phyloP scores from a whole-genome alignment of 2,797 vertebrate genomes.

The Todus mexicanus region DNA sequence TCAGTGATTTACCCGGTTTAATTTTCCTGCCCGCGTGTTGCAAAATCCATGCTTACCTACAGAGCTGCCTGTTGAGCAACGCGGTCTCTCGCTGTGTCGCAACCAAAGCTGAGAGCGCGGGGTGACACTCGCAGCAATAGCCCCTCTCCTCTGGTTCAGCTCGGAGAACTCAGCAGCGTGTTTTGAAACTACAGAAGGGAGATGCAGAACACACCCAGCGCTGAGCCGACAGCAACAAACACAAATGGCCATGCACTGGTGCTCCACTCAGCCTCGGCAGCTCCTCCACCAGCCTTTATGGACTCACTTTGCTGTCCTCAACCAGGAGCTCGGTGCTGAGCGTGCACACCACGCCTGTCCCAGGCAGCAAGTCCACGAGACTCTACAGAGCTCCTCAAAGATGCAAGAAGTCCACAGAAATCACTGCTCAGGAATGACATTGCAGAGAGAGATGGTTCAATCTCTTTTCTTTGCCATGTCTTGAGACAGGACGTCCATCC shows the following conservation, averaged over 20 bases:
- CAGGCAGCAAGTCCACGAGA: background rate
- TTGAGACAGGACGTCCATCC: background rate
- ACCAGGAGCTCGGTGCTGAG: fast-evolving
- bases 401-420: background rate
- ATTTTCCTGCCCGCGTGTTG: background rate
- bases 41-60: background rate
- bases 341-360: background rate
- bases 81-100: background rate
- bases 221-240: background rate
- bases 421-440: background rate
- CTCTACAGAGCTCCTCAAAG: background rate
- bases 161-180: background rate
- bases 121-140: background rate
- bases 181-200: background rate
- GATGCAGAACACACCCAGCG: fast-evolving
- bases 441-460: background rate
- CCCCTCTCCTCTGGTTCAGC: background rate
- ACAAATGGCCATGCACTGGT: background rate
- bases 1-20: background rate
- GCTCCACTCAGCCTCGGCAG: background rate
- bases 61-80: background rate
- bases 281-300: fast-evolving
- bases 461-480: background rate
- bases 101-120: background rate
- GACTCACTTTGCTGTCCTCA: background rate